These are phyloP conservation scores for Callimico goeldii DNA, from an alignment of 2,797 vertebrate species.

Conservation along the genomic window DNA sequence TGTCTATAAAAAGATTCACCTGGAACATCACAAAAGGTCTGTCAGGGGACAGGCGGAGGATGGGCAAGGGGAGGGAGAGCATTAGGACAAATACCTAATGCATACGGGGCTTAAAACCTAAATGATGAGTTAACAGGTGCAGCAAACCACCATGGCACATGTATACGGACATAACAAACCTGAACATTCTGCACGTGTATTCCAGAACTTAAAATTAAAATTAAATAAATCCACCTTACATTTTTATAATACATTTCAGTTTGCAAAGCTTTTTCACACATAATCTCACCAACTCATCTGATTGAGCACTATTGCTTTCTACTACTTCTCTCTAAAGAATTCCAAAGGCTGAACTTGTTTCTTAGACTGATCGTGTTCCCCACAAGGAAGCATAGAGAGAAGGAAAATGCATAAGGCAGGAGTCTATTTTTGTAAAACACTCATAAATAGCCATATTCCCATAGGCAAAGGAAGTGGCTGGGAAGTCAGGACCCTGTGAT, in stretches of 20 bases:
- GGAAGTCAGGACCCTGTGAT: not conserved
- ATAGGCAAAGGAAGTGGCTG: not conserved
- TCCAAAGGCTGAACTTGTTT: not conserved
- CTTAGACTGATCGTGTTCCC: not conserved
- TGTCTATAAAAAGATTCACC: not conserved
- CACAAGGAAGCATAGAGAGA: not conserved
- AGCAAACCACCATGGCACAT: not conserved
- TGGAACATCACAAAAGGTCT: not conserved
- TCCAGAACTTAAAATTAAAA: not conserved
- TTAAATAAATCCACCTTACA: not conserved
- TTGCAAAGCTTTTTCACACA: not conserved
- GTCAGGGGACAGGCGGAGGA: accelerated
- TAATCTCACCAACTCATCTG: not conserved
- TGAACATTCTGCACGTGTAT: not conserved
- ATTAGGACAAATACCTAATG: not conserved
- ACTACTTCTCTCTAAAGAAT: not conserved
- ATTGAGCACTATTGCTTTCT: not conserved
- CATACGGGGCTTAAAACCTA: not conserved
- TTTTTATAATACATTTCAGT: not conserved
- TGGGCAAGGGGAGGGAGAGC: not conserved
- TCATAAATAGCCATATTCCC: not conserved
- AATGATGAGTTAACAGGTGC: not conserved
- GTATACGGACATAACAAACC: not conserved
- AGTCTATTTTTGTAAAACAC: not conserved
- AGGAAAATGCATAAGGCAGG: not conserved